A percentile compares a stretch with the other conserved stretches of the same genome.
Conservation (phyloP, 30 jellyfish, hydroid and myxozoan species). For the Cassiopea xamachana region DNA sequence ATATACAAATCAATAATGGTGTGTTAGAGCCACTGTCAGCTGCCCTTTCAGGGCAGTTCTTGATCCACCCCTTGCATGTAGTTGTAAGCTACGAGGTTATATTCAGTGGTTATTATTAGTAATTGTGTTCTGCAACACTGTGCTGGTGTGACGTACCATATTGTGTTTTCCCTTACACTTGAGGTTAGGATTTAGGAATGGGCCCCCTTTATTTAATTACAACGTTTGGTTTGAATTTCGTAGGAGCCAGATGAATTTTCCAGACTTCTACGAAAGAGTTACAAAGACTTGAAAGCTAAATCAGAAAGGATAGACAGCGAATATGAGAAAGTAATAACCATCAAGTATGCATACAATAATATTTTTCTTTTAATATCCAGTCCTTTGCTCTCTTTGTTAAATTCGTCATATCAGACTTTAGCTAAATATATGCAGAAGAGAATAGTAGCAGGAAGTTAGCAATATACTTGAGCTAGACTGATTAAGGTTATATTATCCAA, state of each 20-base stretch:
- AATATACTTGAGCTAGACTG: background rate
- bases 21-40: too few relatives aligned
- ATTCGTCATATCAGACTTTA: background rate
- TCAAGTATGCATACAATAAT: constrained; percentile 6
- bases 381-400: background rate
- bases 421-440: background rate
- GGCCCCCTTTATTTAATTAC: background rate
- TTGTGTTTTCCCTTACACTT: too few relatives aligned
- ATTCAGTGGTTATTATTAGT: too few relatives aligned
- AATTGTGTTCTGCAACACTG: too few relatives aligned
- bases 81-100: too few relatives aligned
- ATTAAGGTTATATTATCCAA: background rate
- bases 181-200: too few relatives aligned
- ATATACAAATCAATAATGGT: too few relatives aligned
- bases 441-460: background rate
- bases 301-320: constrained; percentile 51
- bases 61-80: too few relatives aligned
- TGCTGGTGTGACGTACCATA: too few relatives aligned
- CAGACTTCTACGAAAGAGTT: constrained; percentile 58
- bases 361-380: background rate
- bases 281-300: constrained; percentile 72
- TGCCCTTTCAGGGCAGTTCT: too few relatives aligned
- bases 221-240: background rate
- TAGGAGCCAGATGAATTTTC: constrained; percentile 90
- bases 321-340: constrained; percentile 18